Conservation (phyloP, 2,113 vertebrate species). For the Solea senegalensis region DNA sequence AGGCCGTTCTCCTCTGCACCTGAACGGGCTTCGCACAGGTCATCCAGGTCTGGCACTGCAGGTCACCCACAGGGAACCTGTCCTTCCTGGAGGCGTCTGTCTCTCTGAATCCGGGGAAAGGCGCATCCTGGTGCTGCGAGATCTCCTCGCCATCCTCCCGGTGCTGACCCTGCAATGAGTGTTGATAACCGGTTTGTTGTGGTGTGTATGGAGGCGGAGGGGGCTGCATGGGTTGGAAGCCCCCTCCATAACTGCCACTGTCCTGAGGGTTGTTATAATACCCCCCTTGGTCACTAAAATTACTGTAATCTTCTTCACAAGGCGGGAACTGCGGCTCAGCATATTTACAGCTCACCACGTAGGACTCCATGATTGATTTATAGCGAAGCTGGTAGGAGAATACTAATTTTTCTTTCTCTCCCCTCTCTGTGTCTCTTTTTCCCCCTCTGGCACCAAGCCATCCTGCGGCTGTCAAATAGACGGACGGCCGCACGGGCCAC, state of each 20-base stretch:
- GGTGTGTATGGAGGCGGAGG: slow-evolving; percentile 69
- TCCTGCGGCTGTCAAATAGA: slow-evolving; percentile 82
- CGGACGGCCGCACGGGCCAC: slow-evolving; percentile 71
- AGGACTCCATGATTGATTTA: slow-evolving; percentile 83
- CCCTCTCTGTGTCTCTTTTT: slow-evolving; percentile 75
- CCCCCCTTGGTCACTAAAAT: slow-evolving; percentile 78
- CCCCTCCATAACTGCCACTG: slow-evolving; percentile 68
- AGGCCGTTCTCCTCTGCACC: slow-evolving; percentile 73
- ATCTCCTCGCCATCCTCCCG: slow-evolving; percentile 66
- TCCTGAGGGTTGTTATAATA: slow-evolving; percentile 75
- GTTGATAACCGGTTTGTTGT: slow-evolving; percentile 71
- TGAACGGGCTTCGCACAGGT: slow-evolving; percentile 68
- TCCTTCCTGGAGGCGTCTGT: slow-evolving; percentile 29
- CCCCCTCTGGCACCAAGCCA: slow-evolving; percentile 80
- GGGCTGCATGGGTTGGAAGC: slow-evolving; percentile 62
- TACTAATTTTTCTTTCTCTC: slow-evolving; percentile 82
- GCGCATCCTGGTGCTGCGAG: slow-evolving; percentile 38
- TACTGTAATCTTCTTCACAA: slow-evolving; percentile 81
- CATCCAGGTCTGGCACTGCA: slow-evolving; percentile 74
- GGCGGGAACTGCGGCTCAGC: slow-evolving; percentile 81
- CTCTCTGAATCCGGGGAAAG: slow-evolving; percentile 52
- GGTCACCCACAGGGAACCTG: slow-evolving; percentile 53
- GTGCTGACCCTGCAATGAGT: slow-evolving; percentile 65
- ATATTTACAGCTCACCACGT: slow-evolving; percentile 82
- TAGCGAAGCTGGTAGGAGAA: slow-evolving; percentile 77